Conservation (phyloP, 2,888 invertebrate genomes). For the Lasioglossum marginatum region DNA sequence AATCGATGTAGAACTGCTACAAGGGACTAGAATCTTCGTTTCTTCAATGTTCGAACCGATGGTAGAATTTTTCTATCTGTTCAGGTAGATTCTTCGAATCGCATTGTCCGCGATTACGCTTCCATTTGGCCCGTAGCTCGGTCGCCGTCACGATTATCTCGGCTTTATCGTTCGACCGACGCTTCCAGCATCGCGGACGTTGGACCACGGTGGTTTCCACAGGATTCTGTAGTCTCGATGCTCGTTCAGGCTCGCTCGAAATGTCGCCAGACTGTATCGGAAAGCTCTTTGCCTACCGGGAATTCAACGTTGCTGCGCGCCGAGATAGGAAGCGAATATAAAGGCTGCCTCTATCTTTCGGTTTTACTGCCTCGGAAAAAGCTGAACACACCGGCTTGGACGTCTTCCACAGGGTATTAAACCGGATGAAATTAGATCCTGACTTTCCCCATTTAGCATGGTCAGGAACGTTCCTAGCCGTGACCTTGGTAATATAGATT, state of each 20-base stretch:
- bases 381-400: neutral
- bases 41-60: neutral
- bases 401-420: constrained; percentile 7
- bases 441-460: constrained; percentile 35
- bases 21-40: neutral
- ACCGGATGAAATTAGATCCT: constrained; percentile 48
- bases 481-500: constrained; percentile 30
- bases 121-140: constrained; percentile 39
- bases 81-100: neutral
- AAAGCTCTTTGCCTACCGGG: neutral
- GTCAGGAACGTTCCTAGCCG: neutral
- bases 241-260: neutral
- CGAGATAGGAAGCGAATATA: constrained; percentile 6
- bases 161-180: constrained; percentile 28
- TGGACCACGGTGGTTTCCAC: constrained; percentile 3
- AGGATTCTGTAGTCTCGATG: neutral
- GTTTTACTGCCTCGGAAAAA: neutral
- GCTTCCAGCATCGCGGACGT: constrained; percentile 9
- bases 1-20: neutral
- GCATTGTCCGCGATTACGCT: constrained; percentile 66
- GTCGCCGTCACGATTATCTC: constrained; percentile 33
- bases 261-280: neutral
- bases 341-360: constrained; percentile 10
- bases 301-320: neutral
- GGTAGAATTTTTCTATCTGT: neutral